Evolutionary conservation across 2,888 invertebrate species (phyloP).

Genomic region (Spodoptera picta): DNA sequence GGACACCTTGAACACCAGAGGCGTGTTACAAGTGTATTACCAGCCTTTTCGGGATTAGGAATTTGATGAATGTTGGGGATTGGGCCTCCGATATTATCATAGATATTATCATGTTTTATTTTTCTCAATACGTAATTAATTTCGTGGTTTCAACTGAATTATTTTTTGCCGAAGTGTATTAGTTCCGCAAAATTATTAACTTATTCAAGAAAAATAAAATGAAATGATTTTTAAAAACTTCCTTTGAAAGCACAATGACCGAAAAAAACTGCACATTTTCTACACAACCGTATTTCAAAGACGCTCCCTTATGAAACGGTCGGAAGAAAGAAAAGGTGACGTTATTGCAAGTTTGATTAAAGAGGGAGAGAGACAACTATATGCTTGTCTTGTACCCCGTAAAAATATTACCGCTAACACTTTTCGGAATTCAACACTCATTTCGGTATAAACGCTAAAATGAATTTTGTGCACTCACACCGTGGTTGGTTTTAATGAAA

Average conservation of each 20-base stretch:
- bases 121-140: no score
- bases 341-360: constrained; percentile 76
- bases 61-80: no score
- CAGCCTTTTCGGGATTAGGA: no score
- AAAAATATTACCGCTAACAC: constrained; percentile 59
- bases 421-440: constrained; percentile 29
- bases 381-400: constrained; percentile 53
- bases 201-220: not conserved
- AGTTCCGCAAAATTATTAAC: not conserved
- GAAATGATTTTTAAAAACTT: constrained; percentile 13
- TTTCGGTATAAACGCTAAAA: constrained; percentile 24
- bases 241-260: constrained; percentile 13
- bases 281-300: constrained; percentile 63
- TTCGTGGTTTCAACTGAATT: no score
- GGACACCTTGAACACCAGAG: no score
- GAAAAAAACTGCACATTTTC: constrained; percentile 29
- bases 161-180: no score
- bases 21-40: no score
- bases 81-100: no score
- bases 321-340: constrained; percentile 63
- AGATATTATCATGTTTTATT: no score
- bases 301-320: constrained; percentile 69
- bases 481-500: constrained; percentile 37
- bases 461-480: constrained; percentile 14
- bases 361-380: constrained; percentile 54